Base-by-base conservation (phyloP, 2,113 vertebrate species). In the Leucoraja erinaceus region DNA sequence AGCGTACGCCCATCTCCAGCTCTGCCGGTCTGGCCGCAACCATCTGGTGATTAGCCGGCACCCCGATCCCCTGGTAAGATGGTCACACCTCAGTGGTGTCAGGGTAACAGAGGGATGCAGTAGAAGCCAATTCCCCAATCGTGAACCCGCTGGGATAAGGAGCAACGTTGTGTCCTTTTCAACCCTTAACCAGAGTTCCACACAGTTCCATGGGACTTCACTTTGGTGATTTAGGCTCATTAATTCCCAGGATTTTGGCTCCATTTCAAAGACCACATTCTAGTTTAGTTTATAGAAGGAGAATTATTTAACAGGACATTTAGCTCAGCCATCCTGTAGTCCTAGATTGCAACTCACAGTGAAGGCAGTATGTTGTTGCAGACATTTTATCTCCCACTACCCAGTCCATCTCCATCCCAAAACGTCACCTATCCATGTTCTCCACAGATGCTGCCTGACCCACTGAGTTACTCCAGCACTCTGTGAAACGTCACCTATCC, bases 1-100 rank as follows among this genome's bases (percentile, higher is more conserved):
- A 20, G 98, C 97, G 77, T 97, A 99, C 79, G 94, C 96, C 0
- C 95, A 98, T 76, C 95, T 99, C 94, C 98, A 98, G 88, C 98
- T 96, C 66, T 99, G 98, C 54, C 81, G 93, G 9, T 97, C 98
- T 0, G 98, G 98, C 5, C 96, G 97, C 0, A 96, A 98, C 59
- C 97, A 97, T 94, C 96, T 99, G 93, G 97, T 97, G 28, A 97
- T 98, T 84, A 99, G 98, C 94, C 97, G 98, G 74, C 98, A 99
- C 79, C 98, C 98, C 0, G 97, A 99, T 93, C 97, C 97, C 12
- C 97, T 98, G 96, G 98, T 99, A 97, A 76, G 72, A 14, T 28
- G 33, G 20, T 47, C 20, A 11, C 47, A 70, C 33, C 38, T 18
- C 10, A 16, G 22, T 22, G 47, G 0, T 28, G 54, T 54, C 3